A percentile compares a stretch with the other conserved stretches of the same genome.
phyloP scores from a whole-genome alignment of 2,888 invertebrate genomes.

The Lasioglossum malachurum region DNA sequence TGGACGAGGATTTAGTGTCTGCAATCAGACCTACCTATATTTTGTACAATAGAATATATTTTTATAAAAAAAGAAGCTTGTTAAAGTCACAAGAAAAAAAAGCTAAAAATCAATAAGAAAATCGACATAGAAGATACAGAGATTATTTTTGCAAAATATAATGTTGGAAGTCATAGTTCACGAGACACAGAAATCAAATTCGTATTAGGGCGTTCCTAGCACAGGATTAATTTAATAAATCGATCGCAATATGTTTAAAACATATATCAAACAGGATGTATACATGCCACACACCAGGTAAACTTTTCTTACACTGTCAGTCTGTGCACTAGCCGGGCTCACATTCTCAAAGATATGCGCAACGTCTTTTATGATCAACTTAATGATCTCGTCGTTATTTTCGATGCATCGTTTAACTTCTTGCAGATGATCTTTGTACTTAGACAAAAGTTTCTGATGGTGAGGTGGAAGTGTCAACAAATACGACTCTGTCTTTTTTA shows the following conservation, averaged over 20 bases:
- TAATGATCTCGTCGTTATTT: slow-evolving; percentile 89
- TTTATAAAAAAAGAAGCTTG: slow-evolving; percentile 63
- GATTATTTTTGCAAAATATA: background rate
- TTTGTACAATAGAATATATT: slow-evolving; percentile 74
- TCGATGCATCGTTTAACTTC: slow-evolving; percentile 92
- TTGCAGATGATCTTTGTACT: slow-evolving; percentile 91
- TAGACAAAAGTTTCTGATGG: slow-evolving; percentile 91
- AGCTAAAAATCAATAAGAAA: slow-evolving; percentile 26
- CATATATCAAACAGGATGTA: slow-evolving; percentile 52
- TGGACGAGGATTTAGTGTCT: slow-evolving; percentile 81
- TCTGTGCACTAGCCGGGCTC: slow-evolving; percentile 80
- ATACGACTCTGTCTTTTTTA: slow-evolving; percentile 92
- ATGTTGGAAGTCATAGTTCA: slow-evolving; percentile 2
- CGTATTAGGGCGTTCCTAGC: background rate
- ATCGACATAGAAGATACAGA: background rate
- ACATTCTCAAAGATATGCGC: slow-evolving; percentile 94
- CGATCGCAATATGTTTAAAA: background rate
- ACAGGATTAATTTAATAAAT: slow-evolving; percentile 12
- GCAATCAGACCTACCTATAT: slow-evolving; percentile 80
- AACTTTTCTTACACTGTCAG: slow-evolving; percentile 80
- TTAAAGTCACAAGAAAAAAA: slow-evolving; percentile 50
- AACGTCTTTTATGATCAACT: slow-evolving; percentile 92
- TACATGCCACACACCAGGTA: slow-evolving; percentile 72
- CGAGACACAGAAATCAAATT: background rate
- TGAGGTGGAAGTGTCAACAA: slow-evolving; percentile 89